Percentiles rank a stretch among this genome's conserved stretches.
Evolutionary conservation across 2,888 invertebrate species (phyloP).

Genomic region (Eupithecia subfuscata): DNA sequence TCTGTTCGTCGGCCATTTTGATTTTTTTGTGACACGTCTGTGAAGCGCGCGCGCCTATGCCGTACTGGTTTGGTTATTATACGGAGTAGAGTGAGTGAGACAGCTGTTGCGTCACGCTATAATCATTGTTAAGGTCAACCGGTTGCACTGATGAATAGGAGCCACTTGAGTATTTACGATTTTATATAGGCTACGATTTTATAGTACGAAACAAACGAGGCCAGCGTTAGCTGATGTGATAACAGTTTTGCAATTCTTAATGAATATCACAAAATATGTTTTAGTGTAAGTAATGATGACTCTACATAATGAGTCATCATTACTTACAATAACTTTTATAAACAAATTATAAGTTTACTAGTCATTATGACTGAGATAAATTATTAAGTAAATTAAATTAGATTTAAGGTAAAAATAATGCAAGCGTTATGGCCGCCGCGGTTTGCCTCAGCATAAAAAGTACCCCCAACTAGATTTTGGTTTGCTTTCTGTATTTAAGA

Average conservation of each 20-base stretch:
- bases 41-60: slow-evolving; percentile 46
- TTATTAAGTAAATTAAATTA: too few species aligned
- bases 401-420: too few species aligned
- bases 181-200: background rate
- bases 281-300: background rate
- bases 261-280: background rate
- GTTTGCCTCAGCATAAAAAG: too few species aligned
- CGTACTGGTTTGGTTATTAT: slow-evolving; percentile 25
- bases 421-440: too few species aligned
- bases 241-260: background rate
- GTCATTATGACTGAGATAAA: background rate
- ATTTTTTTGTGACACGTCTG: slow-evolving; percentile 48
- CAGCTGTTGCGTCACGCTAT: slow-evolving; percentile 51
- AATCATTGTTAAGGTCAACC: slow-evolving; percentile 55
- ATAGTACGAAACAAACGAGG: background rate
- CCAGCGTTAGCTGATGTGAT: background rate
- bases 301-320: background rate
- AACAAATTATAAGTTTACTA: background rate
- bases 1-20: slow-evolving; percentile 49
- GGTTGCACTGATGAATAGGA: slow-evolving; percentile 32
- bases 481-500: too few species aligned
- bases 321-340: background rate
- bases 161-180: background rate
- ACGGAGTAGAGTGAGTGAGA: slow-evolving; percentile 32
- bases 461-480: too few species aligned